phyloP scores from a whole-genome alignment of 2,797 vertebrate species.

The Oceanodroma leucorhoa region DNA sequence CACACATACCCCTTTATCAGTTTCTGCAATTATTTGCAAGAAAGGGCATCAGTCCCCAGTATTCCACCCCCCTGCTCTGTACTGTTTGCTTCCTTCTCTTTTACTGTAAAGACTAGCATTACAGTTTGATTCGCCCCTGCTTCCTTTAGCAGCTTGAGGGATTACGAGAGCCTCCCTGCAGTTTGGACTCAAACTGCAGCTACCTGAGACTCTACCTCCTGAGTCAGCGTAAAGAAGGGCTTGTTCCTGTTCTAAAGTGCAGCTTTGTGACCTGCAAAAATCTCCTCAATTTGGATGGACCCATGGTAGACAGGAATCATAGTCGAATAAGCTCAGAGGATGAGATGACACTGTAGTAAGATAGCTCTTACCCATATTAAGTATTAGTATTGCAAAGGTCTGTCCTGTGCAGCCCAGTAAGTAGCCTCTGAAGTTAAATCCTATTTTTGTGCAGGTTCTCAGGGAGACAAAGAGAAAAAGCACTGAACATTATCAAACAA shows the following conservation, averaged over 20 bases:
- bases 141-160: background rate
- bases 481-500: background rate
- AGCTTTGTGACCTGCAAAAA: background rate
- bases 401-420: background rate
- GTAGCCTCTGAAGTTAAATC: background rate
- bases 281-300: background rate
- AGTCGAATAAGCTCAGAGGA: background rate
- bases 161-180: background rate
- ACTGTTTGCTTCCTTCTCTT: background rate
- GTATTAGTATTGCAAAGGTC: background rate
- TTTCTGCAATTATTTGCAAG: background rate
- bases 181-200: background rate
- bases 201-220: background rate
- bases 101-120: background rate
- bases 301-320: background rate
- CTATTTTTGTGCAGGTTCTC: background rate
- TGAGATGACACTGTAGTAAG: background rate
- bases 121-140: background rate
- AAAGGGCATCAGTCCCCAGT: background rate
- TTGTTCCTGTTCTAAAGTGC: background rate
- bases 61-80: background rate
- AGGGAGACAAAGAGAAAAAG: slow-evolving; percentile 5
- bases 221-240: background rate
- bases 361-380: background rate
- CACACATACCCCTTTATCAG: background rate